Evolutionary conservation across 1,140 invertebrate species (phyloP).

Genomic region (Uloborus diversus): DNA sequence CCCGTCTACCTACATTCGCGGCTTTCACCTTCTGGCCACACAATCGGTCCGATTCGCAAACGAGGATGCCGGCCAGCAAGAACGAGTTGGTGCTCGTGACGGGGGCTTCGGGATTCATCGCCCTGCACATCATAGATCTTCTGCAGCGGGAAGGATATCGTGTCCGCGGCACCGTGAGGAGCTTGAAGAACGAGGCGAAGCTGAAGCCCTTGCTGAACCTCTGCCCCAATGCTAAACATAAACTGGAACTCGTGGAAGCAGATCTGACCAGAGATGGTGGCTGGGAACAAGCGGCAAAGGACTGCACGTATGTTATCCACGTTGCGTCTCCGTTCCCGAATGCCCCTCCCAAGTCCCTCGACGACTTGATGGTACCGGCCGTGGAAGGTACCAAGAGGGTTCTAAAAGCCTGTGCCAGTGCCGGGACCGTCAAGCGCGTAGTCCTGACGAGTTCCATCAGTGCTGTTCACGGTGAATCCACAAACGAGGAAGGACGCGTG

Average conservation of each 20-base stretch:
- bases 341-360: slow-evolving; percentile 61
- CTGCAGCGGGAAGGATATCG: slow-evolving; percentile 67
- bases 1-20: slow-evolving; percentile 12
- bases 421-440: slow-evolving; percentile 68
- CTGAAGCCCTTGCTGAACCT: slow-evolving; percentile 64
- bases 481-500: slow-evolving; percentile 62
- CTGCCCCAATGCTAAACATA: slow-evolving; percentile 65
- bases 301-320: slow-evolving; percentile 69
- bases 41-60: slow-evolving; percentile 5
- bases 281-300: slow-evolving; percentile 68
- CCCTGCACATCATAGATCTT: slow-evolving; percentile 69
- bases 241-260: slow-evolving; percentile 68
- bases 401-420: slow-evolving; percentile 67
- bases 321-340: slow-evolving; percentile 71
- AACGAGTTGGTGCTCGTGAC: slow-evolving; percentile 68
- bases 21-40: not conserved
- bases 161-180: slow-evolving; percentile 70
- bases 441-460: slow-evolving; percentile 71
- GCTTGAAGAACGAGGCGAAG: slow-evolving; percentile 67
- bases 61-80: slow-evolving; percentile 49
- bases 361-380: slow-evolving; percentile 69
- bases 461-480: slow-evolving; percentile 67
- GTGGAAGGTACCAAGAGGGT: slow-evolving; percentile 71
- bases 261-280: slow-evolving; percentile 64
- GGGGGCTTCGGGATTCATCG: slow-evolving; percentile 71